These are phyloP conservation scores for Poecile montanus DNA, from an alignment of 2,797 vertebrate genomes.

Conservation along the genomic window DNA sequence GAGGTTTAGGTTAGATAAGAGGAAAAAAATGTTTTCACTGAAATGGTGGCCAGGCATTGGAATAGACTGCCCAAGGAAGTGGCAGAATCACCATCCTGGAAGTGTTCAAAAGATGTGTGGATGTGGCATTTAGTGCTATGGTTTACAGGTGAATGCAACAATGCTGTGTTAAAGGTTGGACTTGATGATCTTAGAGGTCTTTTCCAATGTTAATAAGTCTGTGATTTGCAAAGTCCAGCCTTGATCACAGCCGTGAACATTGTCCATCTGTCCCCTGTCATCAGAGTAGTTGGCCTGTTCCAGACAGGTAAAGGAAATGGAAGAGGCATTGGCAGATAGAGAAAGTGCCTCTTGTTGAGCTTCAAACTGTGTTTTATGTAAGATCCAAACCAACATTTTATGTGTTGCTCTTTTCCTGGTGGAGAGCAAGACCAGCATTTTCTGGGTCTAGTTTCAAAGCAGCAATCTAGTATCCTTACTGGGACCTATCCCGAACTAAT, in stretches of 20 bases:
- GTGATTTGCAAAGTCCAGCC: background rate
- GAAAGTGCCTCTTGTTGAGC: background rate
- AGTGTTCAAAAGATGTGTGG: background rate
- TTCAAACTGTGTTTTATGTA: background rate
- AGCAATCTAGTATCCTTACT: background rate
- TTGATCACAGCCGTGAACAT: background rate
- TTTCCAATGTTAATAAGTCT: background rate
- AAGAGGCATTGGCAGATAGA: background rate
- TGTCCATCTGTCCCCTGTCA: background rate
- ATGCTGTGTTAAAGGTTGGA: background rate
- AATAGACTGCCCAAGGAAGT: background rate
- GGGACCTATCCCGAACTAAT: background rate
- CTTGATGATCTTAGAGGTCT: background rate
- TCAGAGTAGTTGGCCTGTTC: background rate
- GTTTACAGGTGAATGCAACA: background rate
- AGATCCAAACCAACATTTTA: background rate
- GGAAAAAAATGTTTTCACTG: background rate
- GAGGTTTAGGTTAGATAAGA: background rate
- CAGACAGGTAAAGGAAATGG: background rate
- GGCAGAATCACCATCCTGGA: background rate
- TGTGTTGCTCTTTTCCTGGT: background rate
- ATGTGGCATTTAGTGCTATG: background rate
- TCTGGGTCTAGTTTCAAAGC: background rate
- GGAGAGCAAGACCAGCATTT: background rate
- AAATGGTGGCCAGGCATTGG: background rate